Base-by-base conservation (phyloP, 2,888 invertebrate genomes). In the Chymomyza procnemis region DNA sequence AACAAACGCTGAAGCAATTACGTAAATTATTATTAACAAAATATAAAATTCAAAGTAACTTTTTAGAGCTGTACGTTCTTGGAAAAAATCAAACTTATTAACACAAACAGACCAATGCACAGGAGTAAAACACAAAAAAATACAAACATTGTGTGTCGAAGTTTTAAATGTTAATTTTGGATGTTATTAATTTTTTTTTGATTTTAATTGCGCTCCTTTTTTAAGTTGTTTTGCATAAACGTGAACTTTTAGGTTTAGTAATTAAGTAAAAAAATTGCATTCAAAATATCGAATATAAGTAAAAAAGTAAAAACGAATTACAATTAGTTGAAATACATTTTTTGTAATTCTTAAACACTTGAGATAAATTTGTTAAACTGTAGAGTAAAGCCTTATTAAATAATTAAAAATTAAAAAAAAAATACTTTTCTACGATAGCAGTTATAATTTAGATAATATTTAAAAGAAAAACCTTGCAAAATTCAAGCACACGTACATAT, bases 391-490 rank as follows among this genome's bases (percentile, higher is more conserved):
- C 81, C 81, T 81, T 81, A 87, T 82, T 87, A 81, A 79, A 73
- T 82, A 82, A 79, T 70, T 87, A 82, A 85, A n/a, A n/a, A n/a
- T n/a, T n/a, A n/a, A n/a, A n/a, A n/a, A 64, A 34, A 41, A 76
- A 69, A 65, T 79, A 82, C 73, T 81, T 81, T 81, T 87, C 79
- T 79, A 85, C 80, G 74, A 82, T 71, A 71, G 72, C 72, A 73
- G 72, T 81, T 73, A 78, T 75, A 66, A 74, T 71, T 86, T 85
- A 84, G 87, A 85, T 84, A 86, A 80, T 83, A 74, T 74, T n/a
- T n/a, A n/a, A 26, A 6, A 22, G 3, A 26, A 52, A 68, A 69
- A 78, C 66, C 69, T 74, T 69, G 67, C 70, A 71, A 67, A 75
- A 67, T 67, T 68, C 75, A 74, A 69, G 72, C 69, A 78, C 68